Conservation (phyloP, 2,113 vertebrate genomes). For the Isichthys henryi region DNA sequence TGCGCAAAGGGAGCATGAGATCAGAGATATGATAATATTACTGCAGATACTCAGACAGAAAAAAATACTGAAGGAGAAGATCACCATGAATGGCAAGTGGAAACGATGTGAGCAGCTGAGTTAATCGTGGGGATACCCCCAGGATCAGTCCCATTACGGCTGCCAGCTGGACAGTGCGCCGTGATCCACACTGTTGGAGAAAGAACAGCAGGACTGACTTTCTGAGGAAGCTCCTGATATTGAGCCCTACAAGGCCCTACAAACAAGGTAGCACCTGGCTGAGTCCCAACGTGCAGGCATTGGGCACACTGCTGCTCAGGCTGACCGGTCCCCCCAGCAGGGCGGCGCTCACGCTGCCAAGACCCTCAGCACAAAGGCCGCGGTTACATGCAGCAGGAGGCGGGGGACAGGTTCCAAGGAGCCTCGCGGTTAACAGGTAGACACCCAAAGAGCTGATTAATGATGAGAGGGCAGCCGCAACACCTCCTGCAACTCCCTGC, state of each 20-base stretch:
- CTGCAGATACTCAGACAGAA: not conserved
- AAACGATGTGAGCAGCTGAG: slow-evolving; percentile 56
- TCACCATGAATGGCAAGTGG: slow-evolving; percentile 67
- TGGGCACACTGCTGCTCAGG: slow-evolving; percentile 65
- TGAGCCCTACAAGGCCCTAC: not conserved
- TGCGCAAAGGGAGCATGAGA: slow-evolving; percentile 27
- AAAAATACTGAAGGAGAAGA: not conserved
- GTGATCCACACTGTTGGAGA: slow-evolving; percentile 55
- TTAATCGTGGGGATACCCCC: slow-evolving; percentile 62
- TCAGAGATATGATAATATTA: not conserved
- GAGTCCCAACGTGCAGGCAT: slow-evolving; percentile 54
- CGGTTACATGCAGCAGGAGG: slow-evolving; percentile 59
- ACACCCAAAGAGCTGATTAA: slow-evolving; percentile 66
- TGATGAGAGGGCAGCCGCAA: slow-evolving; percentile 61
- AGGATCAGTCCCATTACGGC: slow-evolving; percentile 56
- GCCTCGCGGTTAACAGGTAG: slow-evolving; percentile 55
- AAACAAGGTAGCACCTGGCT: slow-evolving; percentile 59
- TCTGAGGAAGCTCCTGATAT: not conserved
- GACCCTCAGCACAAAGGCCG: slow-evolving; percentile 64
- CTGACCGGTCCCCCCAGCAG: slow-evolving; percentile 62
- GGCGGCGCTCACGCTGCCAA: slow-evolving; percentile 65
- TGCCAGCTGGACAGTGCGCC: slow-evolving; percentile 46
- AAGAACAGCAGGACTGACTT: not conserved
- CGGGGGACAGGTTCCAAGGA: slow-evolving; percentile 37
- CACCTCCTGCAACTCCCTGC: slow-evolving; percentile 53